These are phyloP conservation scores for Danio kyathit DNA, from an alignment of 2,797 vertebrate species.

Conservation along the genomic window DNA sequence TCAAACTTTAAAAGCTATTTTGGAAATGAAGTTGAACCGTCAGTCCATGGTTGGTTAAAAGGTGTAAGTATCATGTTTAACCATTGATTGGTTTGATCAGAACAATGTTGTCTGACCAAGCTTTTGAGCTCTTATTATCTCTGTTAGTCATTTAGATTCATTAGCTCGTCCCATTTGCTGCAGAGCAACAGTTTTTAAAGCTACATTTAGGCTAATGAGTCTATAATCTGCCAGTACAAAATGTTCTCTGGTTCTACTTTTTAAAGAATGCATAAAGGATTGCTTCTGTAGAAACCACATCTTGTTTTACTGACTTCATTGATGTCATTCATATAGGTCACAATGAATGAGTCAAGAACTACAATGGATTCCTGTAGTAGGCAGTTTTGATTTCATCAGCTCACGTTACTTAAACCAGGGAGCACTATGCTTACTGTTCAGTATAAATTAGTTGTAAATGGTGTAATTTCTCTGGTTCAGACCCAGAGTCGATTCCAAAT, in stretches of 20 bases:
- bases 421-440: background rate
- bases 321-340: background rate
- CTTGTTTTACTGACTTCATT: slow-evolving; percentile 38
- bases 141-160: slow-evolving; percentile 79
- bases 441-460: background rate
- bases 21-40: background rate
- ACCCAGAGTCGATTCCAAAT: too few species aligned
- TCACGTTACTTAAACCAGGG: background rate
- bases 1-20: background rate
- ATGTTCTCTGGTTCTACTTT: slow-evolving; percentile 63
- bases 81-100: slow-evolving; percentile 60
- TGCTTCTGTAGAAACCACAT: slow-evolving; percentile 22
- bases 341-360: background rate
- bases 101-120: slow-evolving; percentile 61
- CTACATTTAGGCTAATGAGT: slow-evolving; percentile 81
- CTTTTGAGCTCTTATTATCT: slow-evolving; percentile 78
- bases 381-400: background rate
- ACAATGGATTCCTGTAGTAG: background rate
- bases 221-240: slow-evolving; percentile 85
- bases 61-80: too few species aligned
- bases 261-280: background rate
- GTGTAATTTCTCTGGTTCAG: background rate
- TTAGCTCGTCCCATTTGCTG: slow-evolving; percentile 82
- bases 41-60: background rate
- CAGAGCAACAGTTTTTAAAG: slow-evolving; percentile 82